Base-by-base conservation (phyloP, 2,888 invertebrate genomes). In the Sisyra terminalis region DNA sequence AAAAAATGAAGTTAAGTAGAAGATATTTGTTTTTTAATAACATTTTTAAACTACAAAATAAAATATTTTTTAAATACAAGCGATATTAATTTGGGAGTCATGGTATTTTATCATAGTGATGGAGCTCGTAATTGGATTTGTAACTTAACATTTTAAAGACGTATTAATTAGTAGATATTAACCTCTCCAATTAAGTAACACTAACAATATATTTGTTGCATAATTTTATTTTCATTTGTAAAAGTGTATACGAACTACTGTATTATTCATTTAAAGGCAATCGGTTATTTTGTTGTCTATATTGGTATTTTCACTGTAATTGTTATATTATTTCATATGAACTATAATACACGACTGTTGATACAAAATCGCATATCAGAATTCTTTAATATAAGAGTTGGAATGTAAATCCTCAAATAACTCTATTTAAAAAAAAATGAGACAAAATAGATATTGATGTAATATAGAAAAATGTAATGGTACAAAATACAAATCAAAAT, bases 171-270 rank as follows among this genome's bases (percentile, higher is more conserved):
- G 37, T 17, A 37, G 37, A 37, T 37, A 17, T 37, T 13, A 37
- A 37, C 37, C 37, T 37, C 37, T 37, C 37, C 37, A 37, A 17
- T 17, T 37, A 37, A 37, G 37, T 37, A 37, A 37, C 37, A 15
- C 35, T 35, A 35, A 35, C 18, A 37, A 37, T 18, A 41, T 41
- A 41, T 18, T 32, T 17, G 13, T 34, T 41, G 41, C 16, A 39
- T 24, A 14, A 39, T 39, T 29, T 41, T 41, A 18, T 41, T 41
- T 34, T 41, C 35, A 29, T 56, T 57, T 60, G 61, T 61, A 61
- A 61, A 61, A 61, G 61, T 61, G 60, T 59, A 61, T 61, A 61
- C 59, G 56, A 60, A 51, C 61, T 61, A 61, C 60, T 59, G 58
- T 61, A 60, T 60, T 59, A 58, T 59, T 60, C 57, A 14, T 40